Evolutionary conservation across 53 echinoderm and acorn worm genomes (phyloP), one percentile per base, ranked within the genome.

Genomic region (Echinometra lucunter): DNA sequence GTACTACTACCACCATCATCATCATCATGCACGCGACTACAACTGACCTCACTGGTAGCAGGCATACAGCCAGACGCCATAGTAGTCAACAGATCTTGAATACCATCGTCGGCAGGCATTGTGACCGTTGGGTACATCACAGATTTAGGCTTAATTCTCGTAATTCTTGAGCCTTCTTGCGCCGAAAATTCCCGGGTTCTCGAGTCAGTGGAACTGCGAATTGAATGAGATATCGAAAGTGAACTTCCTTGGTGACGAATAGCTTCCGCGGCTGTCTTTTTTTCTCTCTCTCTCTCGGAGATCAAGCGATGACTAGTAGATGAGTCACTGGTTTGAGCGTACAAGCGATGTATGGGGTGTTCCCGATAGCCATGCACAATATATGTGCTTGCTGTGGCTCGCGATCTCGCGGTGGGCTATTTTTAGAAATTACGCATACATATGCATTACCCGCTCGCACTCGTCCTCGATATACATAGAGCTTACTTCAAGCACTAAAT

Each of bases 51-150:
- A 40, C 96, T 89, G 57, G 96, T 97, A 66, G 97, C 96, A 35
- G 96, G 97, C 55, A 97, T 98, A 15, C 94, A 96, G 45, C 97
- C 98, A 57, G 98, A 97, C 93, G 98, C 95, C 98, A 98, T 98
- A 37, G 97, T 97, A 49, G 98, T 97, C 66, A 98, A 90, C 49
- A 98, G 96, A 34, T 97, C 98, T 44, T 96, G 96, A 21, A 98
- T 93, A 75, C 96, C 94, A 91, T 97, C 97, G 66, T 96, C 97
- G 75, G 95, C 95, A 75, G 98, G 96, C 96, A 97, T 96, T 32
- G 96, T 98, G 81, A 95, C 94, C 80, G 95, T 97, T 30, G 97
- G 98, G 96, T 96, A 97, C 98, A 98, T 98, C 92, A 96, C 96
- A 95, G 95, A 92, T 63, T 96, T 92, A 60, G 74, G 69, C 74